These are phyloP conservation scores for Gyps fulvus DNA, from an alignment of 2,113 vertebrate genomes.

Conservation along the genomic window DNA sequence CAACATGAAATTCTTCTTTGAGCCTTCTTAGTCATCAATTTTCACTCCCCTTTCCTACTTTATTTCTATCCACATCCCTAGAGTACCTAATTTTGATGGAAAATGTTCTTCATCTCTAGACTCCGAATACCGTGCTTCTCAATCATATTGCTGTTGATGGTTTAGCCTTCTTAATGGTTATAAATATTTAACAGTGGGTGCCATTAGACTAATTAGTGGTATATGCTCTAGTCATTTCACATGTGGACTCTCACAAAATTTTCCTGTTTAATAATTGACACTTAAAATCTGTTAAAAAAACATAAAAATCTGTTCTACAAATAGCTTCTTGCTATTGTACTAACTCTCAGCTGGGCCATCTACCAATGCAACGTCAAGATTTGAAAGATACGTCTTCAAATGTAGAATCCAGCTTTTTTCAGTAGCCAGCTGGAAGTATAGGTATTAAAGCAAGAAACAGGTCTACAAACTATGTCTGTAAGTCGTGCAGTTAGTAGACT, in stretches of 20 bases:
- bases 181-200: conserved; percentile 21
- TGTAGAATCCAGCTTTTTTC: neutral
- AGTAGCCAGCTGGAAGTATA: neutral
- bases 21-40: neutral
- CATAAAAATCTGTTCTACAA: neutral
- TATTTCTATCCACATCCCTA: neutral
- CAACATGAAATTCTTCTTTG: neutral
- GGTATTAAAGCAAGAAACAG: neutral
- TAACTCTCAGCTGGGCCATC: neutral
- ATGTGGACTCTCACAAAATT: neutral
- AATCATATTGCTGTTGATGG: neutral
- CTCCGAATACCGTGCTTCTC: neutral
- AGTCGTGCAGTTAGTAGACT: neutral
- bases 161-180: neutral
- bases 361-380: neutral
- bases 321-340: neutral
- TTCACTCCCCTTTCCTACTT: neutral
- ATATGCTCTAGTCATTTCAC: neutral
- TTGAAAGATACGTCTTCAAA: neutral
- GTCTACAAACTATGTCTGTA: neutral
- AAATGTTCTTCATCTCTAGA: neutral
- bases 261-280: conserved; percentile 2
- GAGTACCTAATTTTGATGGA: neutral
- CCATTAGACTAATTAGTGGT: conserved; percentile 4
- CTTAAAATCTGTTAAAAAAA: neutral